phyloP scores from a whole-genome alignment of 2,113 vertebrate species.

The Bos indicus region DNA sequence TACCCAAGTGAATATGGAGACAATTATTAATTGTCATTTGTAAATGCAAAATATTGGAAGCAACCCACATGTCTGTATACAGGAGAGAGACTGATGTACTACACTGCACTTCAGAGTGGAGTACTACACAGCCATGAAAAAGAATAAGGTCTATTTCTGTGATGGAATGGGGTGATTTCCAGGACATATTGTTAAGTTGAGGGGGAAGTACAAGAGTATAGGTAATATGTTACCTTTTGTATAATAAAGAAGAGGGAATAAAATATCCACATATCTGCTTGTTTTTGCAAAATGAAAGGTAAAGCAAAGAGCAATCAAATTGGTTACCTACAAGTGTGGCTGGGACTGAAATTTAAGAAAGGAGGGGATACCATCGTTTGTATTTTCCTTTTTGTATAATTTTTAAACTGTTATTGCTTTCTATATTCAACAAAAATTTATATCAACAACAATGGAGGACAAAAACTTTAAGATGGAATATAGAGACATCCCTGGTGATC shows the following conservation, averaged over 20 bases:
- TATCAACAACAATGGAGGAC: background rate
- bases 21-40: background rate
- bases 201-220: background rate
- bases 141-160: fast-evolving
- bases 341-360: background rate
- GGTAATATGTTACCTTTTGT: background rate
- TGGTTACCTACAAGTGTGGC: background rate
- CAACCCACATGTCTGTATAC: background rate
- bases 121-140: background rate
- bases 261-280: background rate
- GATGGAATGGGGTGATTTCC: background rate
- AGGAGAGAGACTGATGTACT: background rate
- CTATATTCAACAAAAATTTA: background rate
- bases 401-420: background rate
- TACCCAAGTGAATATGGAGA: background rate
- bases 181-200: background rate
- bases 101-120: fast-evolving
- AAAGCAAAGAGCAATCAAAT: background rate
- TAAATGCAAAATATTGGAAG: background rate
- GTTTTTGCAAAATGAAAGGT: background rate
- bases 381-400: background rate
- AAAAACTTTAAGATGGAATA: background rate
- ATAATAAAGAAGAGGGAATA: background rate
- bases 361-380: background rate
- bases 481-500: background rate